Evolutionary conservation across 2,113 vertebrate species (phyloP).

Genomic region (Fulmarus glacialis): DNA sequence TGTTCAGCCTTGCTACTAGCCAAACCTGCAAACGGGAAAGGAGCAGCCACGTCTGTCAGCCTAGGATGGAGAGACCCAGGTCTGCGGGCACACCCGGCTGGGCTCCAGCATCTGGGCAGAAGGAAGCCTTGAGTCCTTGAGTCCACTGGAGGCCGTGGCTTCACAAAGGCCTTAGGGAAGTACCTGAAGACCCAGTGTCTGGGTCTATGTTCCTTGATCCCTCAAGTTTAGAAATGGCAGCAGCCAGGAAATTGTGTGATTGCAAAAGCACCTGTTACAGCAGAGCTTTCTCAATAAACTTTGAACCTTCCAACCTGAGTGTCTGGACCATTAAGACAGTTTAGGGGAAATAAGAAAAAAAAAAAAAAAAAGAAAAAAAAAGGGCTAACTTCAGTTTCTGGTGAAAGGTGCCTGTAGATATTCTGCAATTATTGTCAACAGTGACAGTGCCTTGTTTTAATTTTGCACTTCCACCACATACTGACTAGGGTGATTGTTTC

Average conservation of each 20-base stretch:
- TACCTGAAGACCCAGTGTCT: not conserved
- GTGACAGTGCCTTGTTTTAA: not conserved
- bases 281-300: not conserved
- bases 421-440: not conserved
- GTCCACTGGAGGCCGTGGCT: not conserved
- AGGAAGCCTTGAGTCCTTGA: not conserved
- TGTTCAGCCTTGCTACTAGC: not conserved
- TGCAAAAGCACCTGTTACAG: not conserved
- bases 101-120: no score
- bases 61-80: not conserved
- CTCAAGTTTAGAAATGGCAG: not conserved
- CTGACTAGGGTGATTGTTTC: constrained; percentile 17
- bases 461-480: not conserved
- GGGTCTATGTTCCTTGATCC: not conserved
- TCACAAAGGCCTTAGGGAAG: not conserved
- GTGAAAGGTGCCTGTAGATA: not conserved
- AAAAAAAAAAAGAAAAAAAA: no score
- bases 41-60: not conserved
- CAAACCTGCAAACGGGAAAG: not conserved
- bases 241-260: not conserved
- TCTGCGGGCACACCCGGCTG: accelerated
- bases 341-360: not conserved
- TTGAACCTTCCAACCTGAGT: not conserved
- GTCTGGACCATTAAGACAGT: not conserved
- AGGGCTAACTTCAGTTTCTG: not conserved